Base-by-base conservation (phyloP, 2,797 vertebrate species). In the Hybognathus amarus region DNA sequence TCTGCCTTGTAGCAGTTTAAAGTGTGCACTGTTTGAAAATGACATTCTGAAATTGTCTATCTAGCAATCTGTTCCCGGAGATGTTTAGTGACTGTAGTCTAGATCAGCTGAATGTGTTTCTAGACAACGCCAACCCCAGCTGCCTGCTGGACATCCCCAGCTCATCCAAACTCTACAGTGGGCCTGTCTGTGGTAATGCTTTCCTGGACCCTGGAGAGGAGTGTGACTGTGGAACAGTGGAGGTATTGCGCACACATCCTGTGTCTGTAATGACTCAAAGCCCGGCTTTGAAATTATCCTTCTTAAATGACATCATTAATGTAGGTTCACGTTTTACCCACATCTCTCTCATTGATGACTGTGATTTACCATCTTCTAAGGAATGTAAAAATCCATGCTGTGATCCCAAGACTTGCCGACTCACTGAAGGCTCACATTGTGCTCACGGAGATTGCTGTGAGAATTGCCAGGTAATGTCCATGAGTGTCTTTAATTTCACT, bases 201-300 rank as follows among this genome's bases (percentile, higher is more conserved):
- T 94, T 97, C 2, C 85, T 98, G 89, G 97, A 99, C 79, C 88
- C 87, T 0, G 97, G 96, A 38, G 97, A 99, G 89, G 94, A 98
- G 83, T 99, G 97, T 0, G 97, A 99, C 93, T 99, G 97, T 0
- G 97, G 97, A 68, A 89, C 84, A 0, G 92, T 78, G 0, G 87
- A 96, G 96, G 97, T 98, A 85, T 17, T 45, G 15, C 33, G 20
- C 50, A 74, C 33, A 38, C 38, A 42, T 61, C 74, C 74, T 61
- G 18, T 22, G 47, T 54, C 18, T 36, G 36, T 59, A 12, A 5
- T 54, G 20, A 82, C 56, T 79, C 59, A 30, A 45, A 68, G 50
- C n/a, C 59, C 20, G 73, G 52, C 27, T 52, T 33, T 20, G 2
- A n/a, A 42, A 30, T 67, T 0, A 36, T 73, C 47, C 20, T 36